These are phyloP conservation scores for Drosophila watanabei DNA, from an alignment of 1,140 invertebrate species.

Conservation along the genomic window DNA sequence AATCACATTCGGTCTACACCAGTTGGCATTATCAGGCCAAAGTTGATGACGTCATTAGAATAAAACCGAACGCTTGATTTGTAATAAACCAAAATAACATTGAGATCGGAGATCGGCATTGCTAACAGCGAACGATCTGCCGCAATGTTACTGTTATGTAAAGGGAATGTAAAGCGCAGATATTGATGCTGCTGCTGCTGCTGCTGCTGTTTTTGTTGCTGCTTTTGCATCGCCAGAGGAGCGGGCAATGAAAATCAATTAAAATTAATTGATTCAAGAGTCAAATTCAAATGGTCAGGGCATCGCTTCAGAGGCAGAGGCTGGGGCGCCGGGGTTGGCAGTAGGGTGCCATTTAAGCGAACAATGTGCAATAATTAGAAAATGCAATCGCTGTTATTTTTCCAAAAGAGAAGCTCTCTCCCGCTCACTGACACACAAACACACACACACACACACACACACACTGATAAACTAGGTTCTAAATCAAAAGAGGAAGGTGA, in stretches of 20 bases:
- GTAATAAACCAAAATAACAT: slow-evolving; percentile 26
- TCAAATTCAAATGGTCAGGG: slow-evolving; percentile 63
- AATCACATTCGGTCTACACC: not conserved
- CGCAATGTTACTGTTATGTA: slow-evolving; percentile 46
- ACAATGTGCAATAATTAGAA: slow-evolving; percentile 82
- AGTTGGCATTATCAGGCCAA: slow-evolving; percentile 19
- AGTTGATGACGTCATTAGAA: slow-evolving; percentile 28
- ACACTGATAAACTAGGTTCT: slow-evolving; percentile 59
- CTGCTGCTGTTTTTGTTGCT: slow-evolving; percentile 23
- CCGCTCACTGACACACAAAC: slow-evolving; percentile 13
- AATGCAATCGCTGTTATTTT: slow-evolving; percentile 63
- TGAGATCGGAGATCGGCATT: slow-evolving; percentile 10
- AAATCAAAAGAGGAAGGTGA: slow-evolving; percentile 60
- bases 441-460: slow-evolving; percentile 14
- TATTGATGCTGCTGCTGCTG: slow-evolving; percentile 4
- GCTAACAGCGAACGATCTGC: slow-evolving; percentile 7
- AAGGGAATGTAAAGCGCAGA: slow-evolving; percentile 42
- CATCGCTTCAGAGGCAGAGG: slow-evolving; percentile 13
- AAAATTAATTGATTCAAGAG: slow-evolving; percentile 84
- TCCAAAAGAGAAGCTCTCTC: slow-evolving; percentile 24
- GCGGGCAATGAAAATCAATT: slow-evolving; percentile 84
- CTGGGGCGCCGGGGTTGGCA: slow-evolving; percentile 19
- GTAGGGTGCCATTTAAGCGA: slow-evolving; percentile 60
- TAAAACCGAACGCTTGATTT: slow-evolving; percentile 4
- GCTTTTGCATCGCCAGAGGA: slow-evolving; percentile 58